These are phyloP conservation scores for Parnassius glacialis DNA, from an alignment of 2,888 invertebrate genomes.

Conservation along the genomic window DNA sequence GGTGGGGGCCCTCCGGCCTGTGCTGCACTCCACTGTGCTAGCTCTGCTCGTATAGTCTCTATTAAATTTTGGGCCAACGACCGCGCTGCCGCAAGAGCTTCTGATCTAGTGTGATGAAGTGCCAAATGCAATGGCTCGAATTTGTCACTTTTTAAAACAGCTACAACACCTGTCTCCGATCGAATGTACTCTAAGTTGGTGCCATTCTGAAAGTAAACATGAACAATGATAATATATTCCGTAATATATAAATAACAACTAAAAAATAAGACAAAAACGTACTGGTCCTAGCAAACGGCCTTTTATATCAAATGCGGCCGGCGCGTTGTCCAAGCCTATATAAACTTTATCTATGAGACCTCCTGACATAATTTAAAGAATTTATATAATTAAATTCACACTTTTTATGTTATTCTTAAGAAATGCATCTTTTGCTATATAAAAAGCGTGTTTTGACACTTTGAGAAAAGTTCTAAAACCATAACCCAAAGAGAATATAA, in stretches of 20 bases:
- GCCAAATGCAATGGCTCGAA: slow-evolving; percentile 88
- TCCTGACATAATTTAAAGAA: slow-evolving; percentile 62
- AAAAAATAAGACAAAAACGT: slow-evolving; percentile 39
- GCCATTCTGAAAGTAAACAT: slow-evolving; percentile 68
- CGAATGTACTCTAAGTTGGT: slow-evolving; percentile 89
- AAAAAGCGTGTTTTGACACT: slow-evolving; percentile 5
- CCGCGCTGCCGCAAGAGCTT: slow-evolving; percentile 85
- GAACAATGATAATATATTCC: neutral
- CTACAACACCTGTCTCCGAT: slow-evolving; percentile 88
- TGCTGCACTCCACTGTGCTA: slow-evolving; percentile 74
- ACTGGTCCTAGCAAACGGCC: slow-evolving; percentile 86
- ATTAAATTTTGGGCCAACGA: slow-evolving; percentile 88
- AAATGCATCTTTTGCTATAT: slow-evolving; percentile 53
- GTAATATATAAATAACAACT: slow-evolving; percentile 14
- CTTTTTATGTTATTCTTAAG: slow-evolving; percentile 41
- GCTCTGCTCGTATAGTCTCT: slow-evolving; percentile 86
- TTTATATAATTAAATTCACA: slow-evolving; percentile 35
- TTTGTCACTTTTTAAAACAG: slow-evolving; percentile 86
- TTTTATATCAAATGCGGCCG: slow-evolving; percentile 87
- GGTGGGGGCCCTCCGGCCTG: slow-evolving; percentile 70
- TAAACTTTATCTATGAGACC: slow-evolving; percentile 85
- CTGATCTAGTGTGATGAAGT: slow-evolving; percentile 86
- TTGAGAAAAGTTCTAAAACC: neutral
- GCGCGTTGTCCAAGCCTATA: slow-evolving; percentile 88
- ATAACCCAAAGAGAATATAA: neutral